Base-by-base conservation (phyloP, 2,888 invertebrate genomes). In the Erebia epiphron region DNA sequence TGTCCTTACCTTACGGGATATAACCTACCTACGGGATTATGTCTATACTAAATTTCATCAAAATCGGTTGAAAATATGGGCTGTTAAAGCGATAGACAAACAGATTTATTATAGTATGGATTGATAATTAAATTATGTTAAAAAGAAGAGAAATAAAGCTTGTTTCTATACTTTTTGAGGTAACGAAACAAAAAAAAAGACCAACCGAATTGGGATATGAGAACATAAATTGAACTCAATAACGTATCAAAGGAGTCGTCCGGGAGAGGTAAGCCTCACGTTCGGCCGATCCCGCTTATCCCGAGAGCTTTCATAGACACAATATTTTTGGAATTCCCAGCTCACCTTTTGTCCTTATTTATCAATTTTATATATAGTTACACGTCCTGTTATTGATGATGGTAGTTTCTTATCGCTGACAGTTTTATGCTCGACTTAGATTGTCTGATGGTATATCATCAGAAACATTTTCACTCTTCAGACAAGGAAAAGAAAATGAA, bases 201-300 rank as follows among this genome's bases (percentile, higher is more conserved):
- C 50, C 43, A 56, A 65, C 43, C 18, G 43, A 56, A 62, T 65
- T 56, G 65, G 54, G 54, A 65, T 54, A 65, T 43, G 54, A 56
- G 65, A 65, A 65, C 65, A 67, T 84, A 88, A 87, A 88, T 89
- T 86, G 86, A 86, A 89, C 86, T 86, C 84, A 84, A 84, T 85
- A 86, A 84, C 85, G 84, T 86, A 86, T 89, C 88, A 89, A 88
- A 89, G 85, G 86, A 85, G 84, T 85, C 83, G 81, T 83, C 85
- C 83, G 82, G 76, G 78, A 76, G 76, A 76, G 74, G 79, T 79
- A 80, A 83, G 76, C 79, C 79, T 78, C 80, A 76, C 80, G 80
- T 81, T 80, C 80, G 77, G 80, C 80, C 82, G 84, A 85, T 80
- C 83, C 81, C 46, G 74, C 75, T 82, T 83, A 88, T 86, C 85